Evolutionary conservation across 2,113 vertebrate genomes (phyloP), one percentile per base, ranked within the genome.

Genomic region (Paedocypris sp.): DNA sequence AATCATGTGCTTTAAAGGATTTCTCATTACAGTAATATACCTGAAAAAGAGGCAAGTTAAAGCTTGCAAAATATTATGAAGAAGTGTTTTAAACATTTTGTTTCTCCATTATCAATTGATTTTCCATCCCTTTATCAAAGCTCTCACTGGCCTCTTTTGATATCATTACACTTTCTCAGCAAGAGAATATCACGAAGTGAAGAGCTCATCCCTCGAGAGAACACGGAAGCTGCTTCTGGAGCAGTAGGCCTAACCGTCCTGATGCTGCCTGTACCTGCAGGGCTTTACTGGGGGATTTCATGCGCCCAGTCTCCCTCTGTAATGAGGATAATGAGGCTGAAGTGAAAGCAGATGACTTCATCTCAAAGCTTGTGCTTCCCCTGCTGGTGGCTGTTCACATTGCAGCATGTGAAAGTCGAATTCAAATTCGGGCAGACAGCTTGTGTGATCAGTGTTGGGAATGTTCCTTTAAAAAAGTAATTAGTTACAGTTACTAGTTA

Each of bases 301-400:
- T 25, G 6, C 43, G 15, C 22, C 43, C 22, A 12, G 11, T 3
- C 31, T 31, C n/a, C 8, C 29, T 10, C 41, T 16, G 3, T 41
- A 32, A 68, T 46, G 45, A 68, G 41, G 51, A 46, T 41, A 67
- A 56, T 42, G 18, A 38, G 39, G 28, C 47, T 46, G 16, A 33
- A 28, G 36, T 38, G 35, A 50, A 38, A 33, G 36, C 6, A 12
- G 50, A 36, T 68, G 31, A 62, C 16, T 43, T 68, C 52, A 68
- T 51, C 38, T 26, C 31, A 19, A 41, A 38, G 28, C 45, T 31
- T 67, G 12, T 72, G 60, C 69, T 70, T 33, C 74, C 73, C 46
- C 79, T 75, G 45, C 45, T 83, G 83, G 64, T 41, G 28, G 4
- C 1, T 2, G 0, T 3, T 45, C 6, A 41, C 36, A 45, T 64